Conservation (phyloP, 2,113 vertebrate genomes). For the Silurus asotus region DNA sequence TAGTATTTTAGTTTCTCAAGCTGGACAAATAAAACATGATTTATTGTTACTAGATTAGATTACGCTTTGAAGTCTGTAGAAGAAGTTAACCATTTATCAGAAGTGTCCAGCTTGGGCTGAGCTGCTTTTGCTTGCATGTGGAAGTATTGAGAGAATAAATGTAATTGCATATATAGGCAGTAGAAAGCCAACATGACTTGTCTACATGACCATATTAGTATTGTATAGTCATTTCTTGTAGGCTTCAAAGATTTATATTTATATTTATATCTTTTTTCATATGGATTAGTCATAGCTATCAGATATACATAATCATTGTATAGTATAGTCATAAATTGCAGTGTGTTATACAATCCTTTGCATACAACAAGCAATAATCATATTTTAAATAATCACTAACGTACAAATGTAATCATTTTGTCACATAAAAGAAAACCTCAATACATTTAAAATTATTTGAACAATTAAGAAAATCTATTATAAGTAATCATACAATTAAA, state of each 20-base stretch:
- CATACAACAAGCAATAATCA: neutral
- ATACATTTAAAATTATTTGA: neutral
- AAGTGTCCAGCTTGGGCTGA: neutral
- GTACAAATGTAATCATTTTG: neutral
- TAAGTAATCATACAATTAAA: neutral
- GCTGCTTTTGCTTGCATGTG: conserved; percentile 6
- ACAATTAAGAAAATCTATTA: neutral
- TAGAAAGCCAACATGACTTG: neutral
- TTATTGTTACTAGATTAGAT: conserved; percentile 16
- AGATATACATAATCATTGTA: neutral
- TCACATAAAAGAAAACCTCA: neutral
- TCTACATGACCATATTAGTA: neutral
- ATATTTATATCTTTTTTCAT: neutral
- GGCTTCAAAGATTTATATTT: too few species aligned
- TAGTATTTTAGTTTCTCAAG: conserved; percentile 18
- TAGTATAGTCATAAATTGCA: neutral
- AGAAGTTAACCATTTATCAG: conserved; percentile 32
- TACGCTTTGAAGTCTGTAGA: conserved; percentile 31
- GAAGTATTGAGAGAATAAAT: neutral
- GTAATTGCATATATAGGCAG: neutral
- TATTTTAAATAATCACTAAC: neutral
- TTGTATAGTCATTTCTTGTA: neutral
- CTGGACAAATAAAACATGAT: conserved; percentile 30
- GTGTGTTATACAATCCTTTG: neutral
- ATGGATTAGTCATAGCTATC: neutral